Percentiles rank a stretch among this genome's conserved stretches.
These are phyloP conservation scores for Macrophya annulata DNA, from an alignment of 2,888 invertebrate genomes.

Conservation along the genomic window DNA sequence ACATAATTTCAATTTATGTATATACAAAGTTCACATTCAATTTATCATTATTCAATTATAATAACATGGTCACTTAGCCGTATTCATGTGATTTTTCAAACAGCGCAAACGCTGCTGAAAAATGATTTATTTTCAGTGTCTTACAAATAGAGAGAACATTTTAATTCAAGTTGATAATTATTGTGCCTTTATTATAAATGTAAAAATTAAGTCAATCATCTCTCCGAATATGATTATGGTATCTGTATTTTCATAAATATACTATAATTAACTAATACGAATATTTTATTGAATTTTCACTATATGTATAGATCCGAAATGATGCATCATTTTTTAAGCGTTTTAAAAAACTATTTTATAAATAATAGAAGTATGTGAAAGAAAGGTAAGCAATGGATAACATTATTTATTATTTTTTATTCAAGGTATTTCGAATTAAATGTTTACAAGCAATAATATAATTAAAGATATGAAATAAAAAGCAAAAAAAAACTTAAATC, in stretches of 20 bases:
- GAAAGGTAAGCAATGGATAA: slow-evolving; percentile 64
- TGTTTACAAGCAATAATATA: slow-evolving; percentile 74
- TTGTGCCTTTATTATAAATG: slow-evolving; percentile 13
- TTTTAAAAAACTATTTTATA: background rate
- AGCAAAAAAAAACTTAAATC: slow-evolving; percentile 73
- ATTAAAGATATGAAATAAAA: slow-evolving; percentile 72
- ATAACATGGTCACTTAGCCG: too few species aligned
- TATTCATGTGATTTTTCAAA: background rate
- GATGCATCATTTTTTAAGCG: background rate
- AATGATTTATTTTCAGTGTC: background rate
- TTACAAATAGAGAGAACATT: background rate
- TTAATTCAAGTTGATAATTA: background rate
- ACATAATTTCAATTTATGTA: too few species aligned
- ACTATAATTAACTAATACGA: background rate
- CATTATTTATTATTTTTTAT: slow-evolving; percentile 73
- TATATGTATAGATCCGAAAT: background rate
- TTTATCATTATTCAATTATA: too few species aligned
- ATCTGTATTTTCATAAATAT: background rate
- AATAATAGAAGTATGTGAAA: background rate
- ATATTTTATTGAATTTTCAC: background rate
- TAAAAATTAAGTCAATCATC: background rate
- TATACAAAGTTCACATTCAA: too few species aligned
- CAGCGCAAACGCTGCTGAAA: background rate
- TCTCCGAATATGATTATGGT: background rate
- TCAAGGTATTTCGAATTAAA: slow-evolving; percentile 73